phyloP scores from a whole-genome alignment of 2,113 vertebrate species.

The Xerus inauris region DNA sequence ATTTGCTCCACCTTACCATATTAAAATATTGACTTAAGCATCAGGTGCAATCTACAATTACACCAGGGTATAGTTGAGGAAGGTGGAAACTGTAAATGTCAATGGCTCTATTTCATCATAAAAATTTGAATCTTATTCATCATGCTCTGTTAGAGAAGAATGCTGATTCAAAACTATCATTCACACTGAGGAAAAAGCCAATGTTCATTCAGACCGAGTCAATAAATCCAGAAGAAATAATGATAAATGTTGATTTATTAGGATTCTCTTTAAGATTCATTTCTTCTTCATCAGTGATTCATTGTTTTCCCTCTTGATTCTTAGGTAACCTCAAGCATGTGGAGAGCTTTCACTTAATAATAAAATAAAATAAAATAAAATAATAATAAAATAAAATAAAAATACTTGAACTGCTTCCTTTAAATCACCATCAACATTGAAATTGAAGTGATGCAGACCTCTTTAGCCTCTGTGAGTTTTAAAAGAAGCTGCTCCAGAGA shows the following conservation, averaged over 20 bases:
- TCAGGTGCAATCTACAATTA: not conserved
- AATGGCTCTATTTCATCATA: not conserved
- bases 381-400: slow-evolving; percentile 78
- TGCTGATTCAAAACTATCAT: slow-evolving; percentile 39
- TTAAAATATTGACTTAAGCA: slow-evolving; percentile 31
- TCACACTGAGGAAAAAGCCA: slow-evolving; percentile 43
- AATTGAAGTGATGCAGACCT: not conserved
- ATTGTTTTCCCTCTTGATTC: slow-evolving; percentile 78
- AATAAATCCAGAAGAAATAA: slow-evolving; percentile 73
- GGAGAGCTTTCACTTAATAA: slow-evolving; percentile 73
- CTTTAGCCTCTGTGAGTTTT: not conserved
- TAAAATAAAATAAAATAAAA: slow-evolving; percentile 77
- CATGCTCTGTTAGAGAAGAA: not conserved
- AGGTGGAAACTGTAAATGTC: not conserved
- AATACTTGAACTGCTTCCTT: slow-evolving; percentile 48
- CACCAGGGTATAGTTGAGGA: not conserved
- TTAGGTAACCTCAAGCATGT: slow-evolving; percentile 78
- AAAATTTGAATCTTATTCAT: not conserved
- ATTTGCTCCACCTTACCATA: slow-evolving; percentile 40
- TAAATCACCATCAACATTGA: slow-evolving; percentile 75
- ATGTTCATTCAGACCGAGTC: slow-evolving; percentile 55
- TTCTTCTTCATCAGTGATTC: slow-evolving; percentile 76
- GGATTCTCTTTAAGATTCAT: slow-evolving; percentile 72
- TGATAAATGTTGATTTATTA: slow-evolving; percentile 77
- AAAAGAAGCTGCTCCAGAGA: not conserved